Conservation (phyloP, 2,113 vertebrate genomes). For the Gnathonemus longibarbis region DNA sequence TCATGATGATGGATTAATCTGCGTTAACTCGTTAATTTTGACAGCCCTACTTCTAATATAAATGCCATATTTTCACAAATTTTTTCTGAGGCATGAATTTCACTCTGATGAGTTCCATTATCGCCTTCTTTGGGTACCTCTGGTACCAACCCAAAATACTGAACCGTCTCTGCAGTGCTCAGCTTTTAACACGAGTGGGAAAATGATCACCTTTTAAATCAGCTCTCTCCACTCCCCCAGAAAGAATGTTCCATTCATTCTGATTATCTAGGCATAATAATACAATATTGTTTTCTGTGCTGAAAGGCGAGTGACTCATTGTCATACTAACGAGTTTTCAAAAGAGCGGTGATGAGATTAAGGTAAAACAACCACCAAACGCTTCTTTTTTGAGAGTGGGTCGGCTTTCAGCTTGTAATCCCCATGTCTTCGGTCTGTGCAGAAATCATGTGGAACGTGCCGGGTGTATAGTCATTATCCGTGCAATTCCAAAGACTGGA, state of each 20-base stretch:
- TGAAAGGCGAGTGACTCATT: neutral
- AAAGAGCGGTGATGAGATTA: conserved; percentile 1
- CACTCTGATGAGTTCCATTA: neutral
- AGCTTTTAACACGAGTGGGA: neutral
- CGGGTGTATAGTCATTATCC: neutral
- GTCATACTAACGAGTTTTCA: neutral
- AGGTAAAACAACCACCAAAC: neutral
- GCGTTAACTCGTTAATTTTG: too few species aligned
- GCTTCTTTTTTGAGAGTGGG: neutral
- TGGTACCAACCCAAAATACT: neutral
- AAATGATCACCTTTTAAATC: neutral
- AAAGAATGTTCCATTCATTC: neutral
- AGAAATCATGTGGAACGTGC: neutral
- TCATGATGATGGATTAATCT: too few species aligned
- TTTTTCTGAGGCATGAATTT: neutral
- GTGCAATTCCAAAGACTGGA: neutral
- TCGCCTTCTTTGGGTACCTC: neutral
- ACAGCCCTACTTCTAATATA: neutral
- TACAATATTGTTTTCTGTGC: neutral
- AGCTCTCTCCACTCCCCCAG: neutral
- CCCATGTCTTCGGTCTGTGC: neutral
- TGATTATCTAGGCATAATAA: conserved; percentile 1
- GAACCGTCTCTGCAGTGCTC: neutral
- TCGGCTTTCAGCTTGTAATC: conserved; percentile 7
- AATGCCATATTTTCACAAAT: neutral